Base-by-base conservation (phyloP, 2,797 vertebrate species). In the Thripadectes ignobilis region DNA sequence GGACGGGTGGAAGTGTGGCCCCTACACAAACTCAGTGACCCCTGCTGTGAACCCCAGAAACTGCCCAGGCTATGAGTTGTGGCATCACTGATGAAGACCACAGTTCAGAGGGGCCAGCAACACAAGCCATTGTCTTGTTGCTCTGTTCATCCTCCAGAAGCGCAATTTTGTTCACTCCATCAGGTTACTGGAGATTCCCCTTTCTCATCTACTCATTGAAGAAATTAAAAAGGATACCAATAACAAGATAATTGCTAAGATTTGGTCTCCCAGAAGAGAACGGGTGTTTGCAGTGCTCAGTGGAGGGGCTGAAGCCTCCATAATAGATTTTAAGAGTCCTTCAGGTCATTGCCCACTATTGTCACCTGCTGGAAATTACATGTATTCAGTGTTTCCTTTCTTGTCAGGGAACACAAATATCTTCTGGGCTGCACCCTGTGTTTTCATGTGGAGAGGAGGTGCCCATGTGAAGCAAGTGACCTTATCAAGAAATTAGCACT, bases 401-500 rank as follows among this genome's bases (percentile, higher is more conserved):
- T 76, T 85, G 67, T 30, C 43, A 69, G 27, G 30, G 73, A 78
- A 72, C 54, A 81, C 41, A 88, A 51, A 15, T 51, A 75, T 81
- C 54, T 92, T 79, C 41, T 86, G 62, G 61, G 74, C 62, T 73
- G 51, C 38, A 62, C 51, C 16, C 69, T 4, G 1, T 73, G 88
- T 48, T 92, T 92, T 89, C 74, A 43, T 18, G 63, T 4, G 34
- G 67, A 63, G 59, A 94, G 88, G 78, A 94, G 84, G 78, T 79
- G 59, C 67, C 63, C 0, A 0, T 67, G 71, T 58, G 79, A 89
- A 84, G 57, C 58, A 81, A 90, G 66, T 61, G 57, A 92, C 81
- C 80, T 95, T 94, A 96, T 85, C 86, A 67, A 89, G 84, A 87
- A 92, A 73, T 85, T 76, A 87, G 92, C 84, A 87, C 41, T 73